Percentiles rank a stretch among this genome's conserved stretches.
Conservation (phyloP, 2,113 vertebrate genomes). For the Sylvia atricapilla region DNA sequence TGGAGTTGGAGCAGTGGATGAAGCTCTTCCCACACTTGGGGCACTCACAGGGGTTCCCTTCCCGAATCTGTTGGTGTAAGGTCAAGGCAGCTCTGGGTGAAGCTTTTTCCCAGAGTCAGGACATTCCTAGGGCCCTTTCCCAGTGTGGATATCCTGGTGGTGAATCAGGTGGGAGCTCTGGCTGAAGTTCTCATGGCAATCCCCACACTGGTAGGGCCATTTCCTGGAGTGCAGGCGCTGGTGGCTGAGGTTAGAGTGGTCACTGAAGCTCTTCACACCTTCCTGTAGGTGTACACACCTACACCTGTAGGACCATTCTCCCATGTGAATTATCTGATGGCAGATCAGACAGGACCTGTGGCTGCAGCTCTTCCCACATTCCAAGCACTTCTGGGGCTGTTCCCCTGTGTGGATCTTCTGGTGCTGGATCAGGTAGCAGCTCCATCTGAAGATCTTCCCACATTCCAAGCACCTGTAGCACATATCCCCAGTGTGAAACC, state of each 20-base stretch:
- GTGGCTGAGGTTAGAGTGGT: not conserved
- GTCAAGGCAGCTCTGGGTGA: not conserved
- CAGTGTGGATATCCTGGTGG: not conserved
- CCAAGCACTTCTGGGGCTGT: too few relatives aligned
- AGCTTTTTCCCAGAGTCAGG: not conserved
- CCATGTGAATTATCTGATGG: not conserved
- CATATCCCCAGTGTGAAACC: not conserved
- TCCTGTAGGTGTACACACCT: not conserved
- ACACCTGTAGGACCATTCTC: not conserved
- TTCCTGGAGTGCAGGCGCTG: not conserved
- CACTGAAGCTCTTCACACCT: not conserved
- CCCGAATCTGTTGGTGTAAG: not conserved
- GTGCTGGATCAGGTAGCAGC: not conserved
- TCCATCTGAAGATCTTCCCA: not conserved
- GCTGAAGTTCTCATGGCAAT: not conserved
- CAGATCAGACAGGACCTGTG: not conserved
- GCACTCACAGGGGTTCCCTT: not conserved
- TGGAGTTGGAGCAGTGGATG: not conserved
- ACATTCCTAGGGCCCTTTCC: not conserved
- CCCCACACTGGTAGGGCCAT: not conserved
- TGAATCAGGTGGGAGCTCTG: not conserved
- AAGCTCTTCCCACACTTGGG: not conserved
- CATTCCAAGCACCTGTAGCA: too few relatives aligned
- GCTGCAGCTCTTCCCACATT: not conserved
- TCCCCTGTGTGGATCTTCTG: not conserved